A percentile compares a stretch with the other conserved stretches of the same genome.
phyloP scores from a whole-genome alignment of 92 coral and sea anemone species.

The Heteractis magnifica region DNA sequence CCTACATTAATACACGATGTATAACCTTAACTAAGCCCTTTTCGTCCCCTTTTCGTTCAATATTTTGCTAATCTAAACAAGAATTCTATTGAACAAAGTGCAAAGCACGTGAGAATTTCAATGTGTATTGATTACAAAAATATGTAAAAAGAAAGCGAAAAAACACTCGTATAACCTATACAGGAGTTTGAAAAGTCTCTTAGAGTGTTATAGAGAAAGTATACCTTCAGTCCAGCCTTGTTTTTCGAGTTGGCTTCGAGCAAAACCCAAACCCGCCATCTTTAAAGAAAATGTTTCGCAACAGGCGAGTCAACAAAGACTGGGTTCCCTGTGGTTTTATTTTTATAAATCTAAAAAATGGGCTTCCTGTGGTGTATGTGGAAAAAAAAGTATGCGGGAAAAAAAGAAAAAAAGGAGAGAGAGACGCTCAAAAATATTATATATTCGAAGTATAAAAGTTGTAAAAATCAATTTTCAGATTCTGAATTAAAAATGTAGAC shows the following conservation, averaged over 20 bases:
- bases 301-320: conserved; percentile 4
- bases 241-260: conserved; percentile 81
- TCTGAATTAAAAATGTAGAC: too few relatives aligned
- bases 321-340: conserved; percentile 9
- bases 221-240: conserved; percentile 96
- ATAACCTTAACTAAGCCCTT: background rate
- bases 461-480: too few relatives aligned
- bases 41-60: background rate
- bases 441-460: too few relatives aligned
- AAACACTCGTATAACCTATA: background rate
- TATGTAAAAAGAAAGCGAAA: background rate
- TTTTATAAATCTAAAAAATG: background rate
- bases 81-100: background rate
- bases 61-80: background rate
- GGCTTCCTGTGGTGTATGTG: background rate
- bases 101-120: background rate
- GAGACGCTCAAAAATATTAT: too few relatives aligned
- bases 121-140: background rate
- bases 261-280: conserved; percentile 72
- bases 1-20: conserved; percentile 46
- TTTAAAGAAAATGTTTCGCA: conserved; percentile 26
- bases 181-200: background rate
- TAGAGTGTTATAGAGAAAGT: background rate
- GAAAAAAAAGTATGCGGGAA: too few relatives aligned
- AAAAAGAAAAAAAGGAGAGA: too few relatives aligned